These are phyloP conservation scores for Icerya purchasi DNA, from an alignment of 2,888 invertebrate species.

Conservation along the genomic window DNA sequence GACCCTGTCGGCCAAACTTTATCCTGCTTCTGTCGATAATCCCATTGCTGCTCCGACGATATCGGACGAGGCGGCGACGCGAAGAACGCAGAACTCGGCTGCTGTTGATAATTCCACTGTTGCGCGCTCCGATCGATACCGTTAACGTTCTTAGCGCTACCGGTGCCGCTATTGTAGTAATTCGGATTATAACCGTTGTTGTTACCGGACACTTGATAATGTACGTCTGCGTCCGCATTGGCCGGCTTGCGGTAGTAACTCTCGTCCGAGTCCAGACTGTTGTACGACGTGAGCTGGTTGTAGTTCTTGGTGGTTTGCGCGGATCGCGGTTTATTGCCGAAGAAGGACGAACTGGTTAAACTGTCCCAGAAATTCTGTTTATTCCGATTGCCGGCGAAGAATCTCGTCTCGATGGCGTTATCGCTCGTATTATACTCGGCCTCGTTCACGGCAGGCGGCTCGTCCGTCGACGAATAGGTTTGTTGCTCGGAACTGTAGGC, in stretches of 20 bases:
- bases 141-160: not conserved
- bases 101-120: too few species aligned
- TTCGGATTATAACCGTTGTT: not conserved
- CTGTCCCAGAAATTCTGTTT: not conserved
- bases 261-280: not conserved
- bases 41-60: too few species aligned
- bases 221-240: too few species aligned
- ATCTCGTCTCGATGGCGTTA: conserved; percentile 5
- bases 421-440: not conserved
- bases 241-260: not conserved
- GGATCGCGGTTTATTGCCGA: not conserved
- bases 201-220: not conserved
- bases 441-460: not conserved
- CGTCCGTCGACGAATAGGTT: not conserved
- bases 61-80: too few species aligned
- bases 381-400: conserved; percentile 5
- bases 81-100: too few species aligned
- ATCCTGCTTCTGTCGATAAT: too few species aligned
- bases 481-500: not conserved
- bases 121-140: not conserved
- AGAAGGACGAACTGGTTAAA: not conserved
- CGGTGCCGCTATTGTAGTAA: not conserved
- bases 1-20: too few species aligned
- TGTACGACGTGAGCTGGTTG: not conserved
- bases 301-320: not conserved